Conservation (phyloP, 2,888 invertebrate genomes). For the Chouioia cunea region DNA sequence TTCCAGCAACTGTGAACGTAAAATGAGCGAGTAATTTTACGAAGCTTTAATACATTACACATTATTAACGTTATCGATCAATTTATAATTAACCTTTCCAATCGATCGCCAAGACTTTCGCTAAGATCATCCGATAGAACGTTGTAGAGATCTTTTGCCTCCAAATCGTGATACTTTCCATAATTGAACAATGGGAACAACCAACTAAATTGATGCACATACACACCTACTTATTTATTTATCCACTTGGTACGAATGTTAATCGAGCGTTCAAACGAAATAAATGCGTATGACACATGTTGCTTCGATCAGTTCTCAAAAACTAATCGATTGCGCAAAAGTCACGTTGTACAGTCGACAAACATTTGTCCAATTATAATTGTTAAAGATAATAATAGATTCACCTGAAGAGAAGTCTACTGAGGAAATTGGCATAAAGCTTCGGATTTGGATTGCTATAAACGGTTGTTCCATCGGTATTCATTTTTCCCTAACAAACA, state of each 20-base stretch:
- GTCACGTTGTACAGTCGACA: no score
- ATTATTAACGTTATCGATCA: neutral
- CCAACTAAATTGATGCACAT: constrained; percentile 75
- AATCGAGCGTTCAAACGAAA: no score
- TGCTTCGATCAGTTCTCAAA: no score
- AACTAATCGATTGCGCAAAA: no score
- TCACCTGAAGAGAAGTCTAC: constrained; percentile 76
- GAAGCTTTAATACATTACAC: neutral
- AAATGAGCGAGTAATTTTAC: no score
- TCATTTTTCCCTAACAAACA: no score
- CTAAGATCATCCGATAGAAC: constrained; percentile 76
- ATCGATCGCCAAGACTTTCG: constrained; percentile 74
- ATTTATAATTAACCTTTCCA: constrained; percentile 70
- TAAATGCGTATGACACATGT: no score
- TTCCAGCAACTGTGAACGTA: constrained; percentile 73
- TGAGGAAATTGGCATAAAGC: constrained; percentile 72
- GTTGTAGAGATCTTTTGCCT: constrained; percentile 77
- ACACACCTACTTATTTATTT: no score
- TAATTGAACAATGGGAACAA: constrained; percentile 75
- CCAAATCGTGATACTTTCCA: constrained; percentile 75
- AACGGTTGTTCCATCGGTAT: constrained; percentile 71
- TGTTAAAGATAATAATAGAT: no score
- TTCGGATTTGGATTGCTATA: constrained; percentile 74
- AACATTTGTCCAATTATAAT: no score
- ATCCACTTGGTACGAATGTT: no score